Base-by-base conservation (phyloP, 2,888 invertebrate species). In the Helleia helle region DNA sequence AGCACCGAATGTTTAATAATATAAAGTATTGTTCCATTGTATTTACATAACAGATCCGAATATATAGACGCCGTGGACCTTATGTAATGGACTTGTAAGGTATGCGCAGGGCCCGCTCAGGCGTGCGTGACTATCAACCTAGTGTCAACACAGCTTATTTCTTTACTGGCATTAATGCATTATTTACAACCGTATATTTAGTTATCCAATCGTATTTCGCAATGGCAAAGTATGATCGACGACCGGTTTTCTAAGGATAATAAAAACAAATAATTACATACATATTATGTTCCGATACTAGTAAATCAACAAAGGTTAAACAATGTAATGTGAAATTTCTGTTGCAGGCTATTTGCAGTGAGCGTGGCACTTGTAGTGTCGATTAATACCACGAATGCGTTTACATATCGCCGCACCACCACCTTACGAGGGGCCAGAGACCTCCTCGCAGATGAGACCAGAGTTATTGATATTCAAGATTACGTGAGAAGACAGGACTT, bases 211-310 rank as follows among this genome's bases (percentile, higher is more conserved):
- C 29, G 15, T 29, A 30, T n/a, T 30, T 30, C n/a, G 15, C 30
- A n/a, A n/a, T 14, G 3, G 30, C 30, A 15, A 4, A n/a, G 30
- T 9, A 30, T 9, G 30, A 15, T 30, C 15, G 14, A 30, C 30
- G 14, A 30, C n/a, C n/a, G 30, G n/a, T 15, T 15, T 30, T n/a
- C n/a, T n/a, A 30, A 15, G 30, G 30, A 15, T 15, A 15, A 30
- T 30, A 30, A 30, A 30, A 30, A 30, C 30, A 34, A 8, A 34
- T 18, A 34, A 34, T 34, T 34, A 18, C 34, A 18, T 7, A n/a
- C n/a, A n/a, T n/a, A n/a, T n/a, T n/a, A 34, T 18, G 34, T 34
- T 34, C 34, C 18, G 31, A 7, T 34, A 22, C 18, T 11, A 17
- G 17, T 31, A 31, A 31, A 31, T 31, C 17, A 31, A 31, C 11